Evolutionary conservation across 37 sponge, comb jelly and placozoan species (phyloP).

Genomic region (Oscarella lobularis): DNA sequence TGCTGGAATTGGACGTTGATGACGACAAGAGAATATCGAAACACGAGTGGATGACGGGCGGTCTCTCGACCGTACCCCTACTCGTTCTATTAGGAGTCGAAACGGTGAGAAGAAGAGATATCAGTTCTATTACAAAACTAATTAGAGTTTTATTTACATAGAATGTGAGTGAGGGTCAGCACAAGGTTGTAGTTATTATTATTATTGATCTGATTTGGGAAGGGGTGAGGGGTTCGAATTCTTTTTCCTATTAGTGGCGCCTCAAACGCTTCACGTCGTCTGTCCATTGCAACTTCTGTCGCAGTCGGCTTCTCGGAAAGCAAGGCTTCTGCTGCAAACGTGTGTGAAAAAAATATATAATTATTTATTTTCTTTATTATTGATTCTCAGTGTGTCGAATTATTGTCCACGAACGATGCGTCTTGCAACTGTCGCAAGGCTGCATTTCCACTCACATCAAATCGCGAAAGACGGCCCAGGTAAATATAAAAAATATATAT

Average conservation of each 20-base stretch:
- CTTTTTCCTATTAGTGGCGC: slow-evolving; percentile 7
- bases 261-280: neutral
- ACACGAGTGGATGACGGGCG: slow-evolving; percentile 7
- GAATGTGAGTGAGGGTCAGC: slow-evolving; percentile 1
- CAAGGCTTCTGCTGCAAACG: slow-evolving; percentile 7
- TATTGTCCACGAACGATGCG: slow-evolving; percentile 14
- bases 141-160: slow-evolving; percentile 7
- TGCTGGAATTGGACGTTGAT: slow-evolving; percentile 8
- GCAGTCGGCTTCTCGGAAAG: slow-evolving; percentile 3
- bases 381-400: neutral
- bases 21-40: neutral
- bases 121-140: too few relatives aligned
- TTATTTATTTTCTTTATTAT: neutral
- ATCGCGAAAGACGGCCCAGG: neutral
- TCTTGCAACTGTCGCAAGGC: neutral
- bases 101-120: too few relatives aligned
- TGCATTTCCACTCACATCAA: neutral
- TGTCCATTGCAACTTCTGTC: slow-evolving; percentile 11
- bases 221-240: neutral
- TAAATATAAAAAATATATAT: neutral
- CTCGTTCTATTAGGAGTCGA: slow-evolving; percentile 13
- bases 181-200: slow-evolving; percentile 4
- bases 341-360: neutral
- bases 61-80: neutral
- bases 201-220: neutral